Conservation (phyloP, 2,113 vertebrate genomes). For the Piliocolobus tephrosceles region DNA sequence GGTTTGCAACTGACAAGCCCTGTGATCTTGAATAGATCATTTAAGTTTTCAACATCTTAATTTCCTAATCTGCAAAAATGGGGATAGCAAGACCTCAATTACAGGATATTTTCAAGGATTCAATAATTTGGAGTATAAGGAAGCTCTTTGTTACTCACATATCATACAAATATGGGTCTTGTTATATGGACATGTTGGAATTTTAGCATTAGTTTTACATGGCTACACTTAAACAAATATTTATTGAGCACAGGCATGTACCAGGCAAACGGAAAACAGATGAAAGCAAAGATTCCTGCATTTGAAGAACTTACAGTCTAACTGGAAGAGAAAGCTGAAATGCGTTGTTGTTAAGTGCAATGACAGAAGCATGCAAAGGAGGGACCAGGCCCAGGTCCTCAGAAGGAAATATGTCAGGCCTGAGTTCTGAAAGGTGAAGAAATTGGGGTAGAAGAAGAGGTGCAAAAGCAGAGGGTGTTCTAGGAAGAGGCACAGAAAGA, state of each 20-base stretch:
- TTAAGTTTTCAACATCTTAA: not conserved
- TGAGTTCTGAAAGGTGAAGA: not conserved
- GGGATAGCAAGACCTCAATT: not conserved
- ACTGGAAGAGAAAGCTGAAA: not conserved
- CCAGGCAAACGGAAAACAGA: not conserved
- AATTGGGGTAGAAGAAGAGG: not conserved
- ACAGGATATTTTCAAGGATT: not conserved
- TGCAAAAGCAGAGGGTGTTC: not conserved
- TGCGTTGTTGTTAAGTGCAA: not conserved
- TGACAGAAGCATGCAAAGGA: not conserved
- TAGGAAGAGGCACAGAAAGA: not conserved
- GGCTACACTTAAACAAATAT: not conserved
- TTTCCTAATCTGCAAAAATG: not conserved
- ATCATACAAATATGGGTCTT: not conserved
- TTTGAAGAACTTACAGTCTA: not conserved
- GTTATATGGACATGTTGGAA: not conserved
- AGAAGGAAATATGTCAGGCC: not conserved
- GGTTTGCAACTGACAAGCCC: not conserved
- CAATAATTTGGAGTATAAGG: not conserved
- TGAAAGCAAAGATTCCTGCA: not conserved
- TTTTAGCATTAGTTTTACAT: not conserved
- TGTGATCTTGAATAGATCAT: not conserved
- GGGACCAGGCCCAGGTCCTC: not conserved
- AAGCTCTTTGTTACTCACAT: not conserved
- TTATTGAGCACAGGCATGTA: not conserved